Conservation (phyloP, 1,140 invertebrate species). For the Bemisia tabaci region DNA sequence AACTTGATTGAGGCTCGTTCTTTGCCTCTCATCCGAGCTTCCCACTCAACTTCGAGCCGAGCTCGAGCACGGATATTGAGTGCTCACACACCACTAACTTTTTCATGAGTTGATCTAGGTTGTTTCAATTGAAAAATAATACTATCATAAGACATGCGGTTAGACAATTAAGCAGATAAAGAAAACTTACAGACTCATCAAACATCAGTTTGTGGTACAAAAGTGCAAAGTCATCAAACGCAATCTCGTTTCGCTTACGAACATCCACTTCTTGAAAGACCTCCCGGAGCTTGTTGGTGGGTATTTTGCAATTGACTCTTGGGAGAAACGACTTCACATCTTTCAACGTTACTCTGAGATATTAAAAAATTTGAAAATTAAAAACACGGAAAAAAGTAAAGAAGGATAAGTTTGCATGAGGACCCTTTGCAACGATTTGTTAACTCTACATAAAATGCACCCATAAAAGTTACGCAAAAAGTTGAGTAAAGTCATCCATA, state of each 20-base stretch:
- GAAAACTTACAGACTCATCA: conserved; percentile 49
- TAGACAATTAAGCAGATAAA: conserved; percentile 7
- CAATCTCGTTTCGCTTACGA: conserved; percentile 60
- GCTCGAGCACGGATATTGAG: too few species aligned
- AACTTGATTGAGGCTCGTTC: too few species aligned
- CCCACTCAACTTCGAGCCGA: too few species aligned
- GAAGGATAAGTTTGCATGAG: not conserved
- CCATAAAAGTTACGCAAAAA: conserved; percentile 4
- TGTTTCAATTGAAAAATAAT: too few species aligned
- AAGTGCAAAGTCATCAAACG: conserved; percentile 79
- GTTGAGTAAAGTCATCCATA: too few species aligned
- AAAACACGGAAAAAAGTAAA: not conserved
- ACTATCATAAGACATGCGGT: too few species aligned
- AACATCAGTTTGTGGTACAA: conserved; percentile 77
- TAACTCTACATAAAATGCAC: not conserved
- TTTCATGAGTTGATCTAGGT: too few species aligned
- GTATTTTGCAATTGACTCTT: conserved; percentile 81
- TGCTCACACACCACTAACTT: too few species aligned
- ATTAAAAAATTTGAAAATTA: conserved; percentile 16
- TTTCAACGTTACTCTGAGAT: conserved; percentile 66
- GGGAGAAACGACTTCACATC: conserved; percentile 84
- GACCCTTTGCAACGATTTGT: not conserved
- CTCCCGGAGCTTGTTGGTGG: conserved; percentile 66
- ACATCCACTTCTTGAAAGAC: conserved; percentile 74
- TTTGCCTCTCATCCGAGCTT: too few species aligned